These are phyloP conservation scores for Dromius quadrimaculatus DNA, from an alignment of 2,888 invertebrate species.

Conservation along the genomic window DNA sequence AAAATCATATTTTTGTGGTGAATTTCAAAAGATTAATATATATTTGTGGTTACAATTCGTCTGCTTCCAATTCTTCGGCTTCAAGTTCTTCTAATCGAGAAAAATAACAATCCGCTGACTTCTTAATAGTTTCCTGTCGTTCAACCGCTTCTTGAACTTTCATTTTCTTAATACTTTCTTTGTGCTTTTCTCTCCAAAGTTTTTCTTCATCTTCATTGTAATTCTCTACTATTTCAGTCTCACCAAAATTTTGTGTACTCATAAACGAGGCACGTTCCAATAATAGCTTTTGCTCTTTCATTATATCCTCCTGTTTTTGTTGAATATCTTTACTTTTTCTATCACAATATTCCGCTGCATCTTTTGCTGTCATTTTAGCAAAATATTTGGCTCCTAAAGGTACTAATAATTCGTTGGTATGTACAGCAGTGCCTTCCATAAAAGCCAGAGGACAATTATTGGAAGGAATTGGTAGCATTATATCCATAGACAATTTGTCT, in stretches of 20 bases:
- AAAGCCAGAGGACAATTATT: slow-evolving; percentile 32
- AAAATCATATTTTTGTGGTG: no score
- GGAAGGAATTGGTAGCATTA: slow-evolving; percentile 33
- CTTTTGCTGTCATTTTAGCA: slow-evolving; percentile 30
- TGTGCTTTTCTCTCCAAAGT: slow-evolving; percentile 8
- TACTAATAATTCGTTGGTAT: slow-evolving; percentile 43
- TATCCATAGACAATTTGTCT: slow-evolving; percentile 16
- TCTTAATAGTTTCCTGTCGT: not conserved
- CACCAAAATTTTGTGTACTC: not conserved
- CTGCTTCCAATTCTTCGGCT: slow-evolving; percentile 4
- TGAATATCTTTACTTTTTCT: slow-evolving; percentile 29
- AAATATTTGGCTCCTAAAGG: slow-evolving; percentile 27
- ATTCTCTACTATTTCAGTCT: slow-evolving; percentile 14
- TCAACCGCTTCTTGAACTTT: slow-evolving; percentile 17
- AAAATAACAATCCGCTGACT: slow-evolving; percentile 20
- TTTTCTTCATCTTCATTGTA: slow-evolving; percentile 17
- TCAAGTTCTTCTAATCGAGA: slow-evolving; percentile 17
- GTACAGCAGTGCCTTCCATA: slow-evolving; percentile 38
- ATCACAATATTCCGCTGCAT: slow-evolving; percentile 22
- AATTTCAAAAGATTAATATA: no score
- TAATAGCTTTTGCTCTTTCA: slow-evolving; percentile 24
- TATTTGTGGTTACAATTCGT: slow-evolving; percentile 18
- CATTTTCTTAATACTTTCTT: slow-evolving; percentile 18
- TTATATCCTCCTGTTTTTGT: not conserved
- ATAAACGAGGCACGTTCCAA: slow-evolving; percentile 20